A percentile compares a stretch with the other conserved stretches of the same genome.
phyloP scores from a whole-genome alignment of 2,113 vertebrate genomes.

The Nesoenas mayeri region DNA sequence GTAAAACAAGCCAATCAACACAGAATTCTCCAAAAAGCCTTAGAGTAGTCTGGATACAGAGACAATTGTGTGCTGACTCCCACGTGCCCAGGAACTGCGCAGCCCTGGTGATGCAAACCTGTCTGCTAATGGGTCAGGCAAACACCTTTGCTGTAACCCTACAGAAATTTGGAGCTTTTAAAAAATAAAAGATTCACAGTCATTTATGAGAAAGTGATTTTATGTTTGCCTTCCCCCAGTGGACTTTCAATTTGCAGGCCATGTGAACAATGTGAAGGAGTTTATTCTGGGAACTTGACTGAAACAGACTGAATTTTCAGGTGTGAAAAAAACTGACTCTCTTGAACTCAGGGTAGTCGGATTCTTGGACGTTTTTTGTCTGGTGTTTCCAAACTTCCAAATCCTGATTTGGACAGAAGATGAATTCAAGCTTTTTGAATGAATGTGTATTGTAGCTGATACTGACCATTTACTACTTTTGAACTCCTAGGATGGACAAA shows the following conservation, averaged over 20 bases:
- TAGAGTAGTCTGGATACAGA: not conserved
- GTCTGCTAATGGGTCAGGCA: not conserved
- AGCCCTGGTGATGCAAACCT: not conserved
- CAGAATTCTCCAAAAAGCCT: not conserved
- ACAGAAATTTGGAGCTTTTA: fast-evolving
- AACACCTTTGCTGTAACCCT: not conserved
- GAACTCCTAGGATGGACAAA: not conserved
- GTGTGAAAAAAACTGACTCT: not conserved
- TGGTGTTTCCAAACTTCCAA: not conserved
- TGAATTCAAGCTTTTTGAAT: not conserved
- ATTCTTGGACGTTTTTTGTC: not conserved
- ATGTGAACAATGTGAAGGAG: not conserved
- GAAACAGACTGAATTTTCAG: not conserved
- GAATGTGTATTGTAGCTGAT: not conserved
- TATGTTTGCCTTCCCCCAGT: not conserved
- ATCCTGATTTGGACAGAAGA: not conserved
- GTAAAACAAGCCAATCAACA: not conserved
- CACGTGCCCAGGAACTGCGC: not conserved
- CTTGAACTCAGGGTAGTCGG: not conserved
- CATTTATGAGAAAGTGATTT: not conserved
- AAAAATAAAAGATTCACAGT: not conserved
- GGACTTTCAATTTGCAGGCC: not conserved
- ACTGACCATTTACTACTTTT: not conserved
- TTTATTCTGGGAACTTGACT: not conserved
- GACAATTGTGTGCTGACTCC: fast-evolving